These are phyloP conservation scores for Cladopsammia gracilis DNA, from an alignment of 64 coral and sea anemone species.

Conservation along the genomic window DNA sequence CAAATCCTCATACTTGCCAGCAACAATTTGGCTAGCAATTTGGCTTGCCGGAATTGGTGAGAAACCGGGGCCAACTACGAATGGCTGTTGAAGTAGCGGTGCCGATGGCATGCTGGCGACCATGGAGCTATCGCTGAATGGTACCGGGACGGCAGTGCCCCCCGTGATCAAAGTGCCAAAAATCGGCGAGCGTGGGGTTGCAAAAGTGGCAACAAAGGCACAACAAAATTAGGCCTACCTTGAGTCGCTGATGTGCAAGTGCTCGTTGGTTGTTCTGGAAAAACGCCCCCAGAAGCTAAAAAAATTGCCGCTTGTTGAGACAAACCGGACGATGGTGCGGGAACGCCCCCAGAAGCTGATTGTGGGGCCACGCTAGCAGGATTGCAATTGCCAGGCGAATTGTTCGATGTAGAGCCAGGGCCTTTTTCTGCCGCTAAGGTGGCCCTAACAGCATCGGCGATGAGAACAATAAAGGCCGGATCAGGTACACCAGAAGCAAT, in stretches of 20 bases:
- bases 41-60: conserved; percentile 18
- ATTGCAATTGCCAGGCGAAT: too few species aligned
- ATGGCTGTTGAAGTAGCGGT: conserved; percentile 3
- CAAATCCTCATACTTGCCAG: conserved; percentile 38
- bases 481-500: too few species aligned
- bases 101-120: background rate
- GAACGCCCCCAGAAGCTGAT: too few species aligned
- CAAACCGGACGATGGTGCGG: too few species aligned
- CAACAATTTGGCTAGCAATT: conserved; percentile 18
- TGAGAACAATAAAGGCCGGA: too few species aligned
- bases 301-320: too few species aligned
- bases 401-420: too few species aligned
- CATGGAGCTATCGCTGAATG: background rate
- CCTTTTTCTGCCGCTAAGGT: too few species aligned
- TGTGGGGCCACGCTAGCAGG: too few species aligned
- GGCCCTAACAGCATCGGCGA: too few species aligned
- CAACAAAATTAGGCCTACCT: background rate
- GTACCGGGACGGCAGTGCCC: background rate
- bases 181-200: background rate
- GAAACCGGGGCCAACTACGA: conserved; percentile 28
- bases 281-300: too few species aligned
- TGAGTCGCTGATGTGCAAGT: background rate
- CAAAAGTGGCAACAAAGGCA: conserved; percentile 7
- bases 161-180: background rate
- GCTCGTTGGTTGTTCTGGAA: background rate